Base-by-base conservation (phyloP, 2,888 invertebrate species). In the Xylophagus ater region DNA sequence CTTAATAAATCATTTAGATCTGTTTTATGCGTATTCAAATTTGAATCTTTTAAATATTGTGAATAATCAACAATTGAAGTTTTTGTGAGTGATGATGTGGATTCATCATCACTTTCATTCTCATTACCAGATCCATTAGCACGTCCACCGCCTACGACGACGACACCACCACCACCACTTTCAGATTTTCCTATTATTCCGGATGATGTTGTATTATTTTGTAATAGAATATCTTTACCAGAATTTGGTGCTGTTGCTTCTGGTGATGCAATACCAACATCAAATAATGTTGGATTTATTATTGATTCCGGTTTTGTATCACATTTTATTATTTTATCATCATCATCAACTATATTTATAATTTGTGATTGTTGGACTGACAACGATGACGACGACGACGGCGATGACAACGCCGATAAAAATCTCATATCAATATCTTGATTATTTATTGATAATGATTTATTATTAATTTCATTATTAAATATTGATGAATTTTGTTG, bases 41-140 rank as follows among this genome's bases (percentile, higher is more conserved):
- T 60, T 7, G 65, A 63, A 48, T 65, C 65, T 47, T 60, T 62
- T 19, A 65, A 51, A 50, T 65, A 65, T 44, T 65, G 65, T 3
- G 62, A 57, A 45, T 64, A 66, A 38, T 65, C 65, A 21, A 65
- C 57, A 28, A 53, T 20, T 15, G 30, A 3, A n/a, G 19, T 8
- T 19, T 18, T 19, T n/a, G 5, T 3, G 7, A 17, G 4, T 8
- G 18, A 14, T 15, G 17, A 7, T 15, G 17, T n/a, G n/a, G 13
- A 7, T 7, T 30, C 18, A 2, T 19, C n/a, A n/a, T n/a, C n/a
- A n/a, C n/a, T n/a, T n/a, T n/a, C n/a, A n/a, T n/a, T n/a, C n/a
- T n/a, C n/a, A n/a, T n/a, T n/a, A n/a, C n/a, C n/a, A n/a, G n/a
- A n/a, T n/a, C n/a, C n/a, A n/a, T n/a, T n/a, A n/a, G n/a, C n/a